phyloP scores from a whole-genome alignment of 2,888 invertebrate genomes.

The Ectemnius cavifrons region DNA sequence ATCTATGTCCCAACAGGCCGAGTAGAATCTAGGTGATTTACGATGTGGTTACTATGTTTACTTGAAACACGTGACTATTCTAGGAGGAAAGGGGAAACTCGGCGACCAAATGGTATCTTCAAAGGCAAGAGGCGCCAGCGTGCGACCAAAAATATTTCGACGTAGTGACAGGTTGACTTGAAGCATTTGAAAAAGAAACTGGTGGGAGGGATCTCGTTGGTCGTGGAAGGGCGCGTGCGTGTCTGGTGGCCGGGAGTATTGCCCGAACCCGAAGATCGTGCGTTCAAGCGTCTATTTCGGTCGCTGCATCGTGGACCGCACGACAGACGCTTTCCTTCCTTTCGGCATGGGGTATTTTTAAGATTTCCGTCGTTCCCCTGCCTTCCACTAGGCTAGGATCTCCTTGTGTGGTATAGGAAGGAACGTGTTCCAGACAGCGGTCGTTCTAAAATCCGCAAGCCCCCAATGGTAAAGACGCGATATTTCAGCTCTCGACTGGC shows the following conservation, averaged over 20 bases:
- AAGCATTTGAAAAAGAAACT: constrained; percentile 15
- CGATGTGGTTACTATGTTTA: no score
- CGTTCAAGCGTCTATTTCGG: constrained; percentile 52
- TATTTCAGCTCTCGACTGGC: constrained; percentile 19
- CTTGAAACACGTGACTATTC: no score
- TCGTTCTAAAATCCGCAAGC: background rate
- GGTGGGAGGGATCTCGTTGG: constrained; percentile 29
- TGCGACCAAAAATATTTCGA: constrained; percentile 28
- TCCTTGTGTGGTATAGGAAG: constrained; percentile 34
- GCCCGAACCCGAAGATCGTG: constrained; percentile 31
- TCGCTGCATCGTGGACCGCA: constrained; percentile 26
- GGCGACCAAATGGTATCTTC: background rate
- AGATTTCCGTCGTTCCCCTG: constrained; percentile 30
- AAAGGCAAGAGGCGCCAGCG: constrained; percentile 1
- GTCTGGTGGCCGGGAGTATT: constrained; percentile 1
- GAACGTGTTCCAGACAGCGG: background rate
- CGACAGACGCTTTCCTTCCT: constrained; percentile 30
- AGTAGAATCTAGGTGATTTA: no score
- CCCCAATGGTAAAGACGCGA: constrained; percentile 5
- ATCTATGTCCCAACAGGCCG: no score
- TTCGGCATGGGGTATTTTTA: constrained; percentile 55
- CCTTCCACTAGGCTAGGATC: constrained; percentile 25
- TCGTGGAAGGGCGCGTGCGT: constrained; percentile 26
- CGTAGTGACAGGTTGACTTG: background rate
- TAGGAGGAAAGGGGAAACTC: no score